Evolutionary conservation across 2,797 vertebrate genomes (phyloP).

Genomic region (Pogonophryne albipinna): DNA sequence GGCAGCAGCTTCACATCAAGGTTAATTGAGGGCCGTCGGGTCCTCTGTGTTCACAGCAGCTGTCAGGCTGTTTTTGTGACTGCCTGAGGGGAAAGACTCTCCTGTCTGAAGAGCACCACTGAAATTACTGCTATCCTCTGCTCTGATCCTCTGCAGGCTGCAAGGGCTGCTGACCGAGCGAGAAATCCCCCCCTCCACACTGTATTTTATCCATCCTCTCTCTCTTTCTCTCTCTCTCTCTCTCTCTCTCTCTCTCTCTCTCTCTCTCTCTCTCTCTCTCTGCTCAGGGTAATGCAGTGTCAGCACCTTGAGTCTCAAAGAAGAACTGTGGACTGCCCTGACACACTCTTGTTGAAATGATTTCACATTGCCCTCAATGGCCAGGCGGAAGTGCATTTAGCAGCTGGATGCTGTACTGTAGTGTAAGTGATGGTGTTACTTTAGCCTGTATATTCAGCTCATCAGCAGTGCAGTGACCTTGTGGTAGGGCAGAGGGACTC

Average conservation of each 20-base stretch:
- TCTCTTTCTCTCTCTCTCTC: constrained; percentile 10
- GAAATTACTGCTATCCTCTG: constrained; percentile 74
- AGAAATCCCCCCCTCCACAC: constrained; percentile 51
- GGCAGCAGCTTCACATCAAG: constrained; percentile 58
- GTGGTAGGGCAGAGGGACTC: constrained; percentile 64
- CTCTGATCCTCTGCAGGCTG: constrained; percentile 69
- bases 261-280: background rate
- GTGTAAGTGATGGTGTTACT: constrained; percentile 69
- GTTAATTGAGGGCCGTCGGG: constrained; percentile 62
- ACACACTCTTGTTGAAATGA: constrained; percentile 57
- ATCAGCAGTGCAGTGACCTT: constrained; percentile 76
- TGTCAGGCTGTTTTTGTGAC: constrained; percentile 66
- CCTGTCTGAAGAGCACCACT: constrained; percentile 67
- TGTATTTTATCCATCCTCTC: background rate
- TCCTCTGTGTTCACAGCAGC: constrained; percentile 56
- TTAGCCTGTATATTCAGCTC: constrained; percentile 59
- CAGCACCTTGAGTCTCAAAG: constrained; percentile 69
- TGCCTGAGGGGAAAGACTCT: constrained; percentile 54
- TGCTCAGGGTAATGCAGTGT: constrained; percentile 55
- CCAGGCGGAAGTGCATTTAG: constrained; percentile 57
- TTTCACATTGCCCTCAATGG: constrained; percentile 45
- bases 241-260: background rate
- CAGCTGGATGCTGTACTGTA: constrained; percentile 55
- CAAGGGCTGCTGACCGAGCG: constrained; percentile 77
- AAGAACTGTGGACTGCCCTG: constrained; percentile 51